phyloP scores from a whole-genome alignment of 2,797 vertebrate species.

The Leptodactylus fallax region DNA sequence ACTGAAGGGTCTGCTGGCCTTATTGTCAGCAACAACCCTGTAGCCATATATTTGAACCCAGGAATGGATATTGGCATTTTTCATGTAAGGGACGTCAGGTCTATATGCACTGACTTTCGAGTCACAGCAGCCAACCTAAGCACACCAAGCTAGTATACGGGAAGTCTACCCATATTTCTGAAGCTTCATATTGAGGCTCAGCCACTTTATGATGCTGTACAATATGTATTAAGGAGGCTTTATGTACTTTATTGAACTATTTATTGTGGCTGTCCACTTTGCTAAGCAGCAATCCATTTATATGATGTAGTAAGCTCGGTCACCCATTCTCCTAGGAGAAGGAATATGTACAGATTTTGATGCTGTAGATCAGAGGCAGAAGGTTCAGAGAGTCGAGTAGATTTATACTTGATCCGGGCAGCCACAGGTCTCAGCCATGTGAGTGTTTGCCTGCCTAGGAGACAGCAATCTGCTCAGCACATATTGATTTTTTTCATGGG shows the following conservation, averaged over 20 bases:
- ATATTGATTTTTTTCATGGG: slow-evolving; percentile 27
- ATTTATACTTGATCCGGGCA: not conserved
- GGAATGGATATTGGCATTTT: too few species aligned
- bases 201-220: not conserved
- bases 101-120: too few species aligned
- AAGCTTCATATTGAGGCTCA: not conserved
- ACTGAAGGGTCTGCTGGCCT: too few species aligned
- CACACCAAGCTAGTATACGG: too few species aligned
- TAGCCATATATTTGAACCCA: too few species aligned
- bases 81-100: too few species aligned
- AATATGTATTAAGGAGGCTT: not conserved
- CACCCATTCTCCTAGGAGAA: not conserved
- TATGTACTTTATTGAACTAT: not conserved
- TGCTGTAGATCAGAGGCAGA: not conserved
- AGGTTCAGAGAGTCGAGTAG: not conserved
- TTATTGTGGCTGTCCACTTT: too few species aligned
- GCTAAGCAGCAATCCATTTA: too few species aligned
- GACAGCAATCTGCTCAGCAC: slow-evolving; percentile 1
- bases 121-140: too few species aligned
- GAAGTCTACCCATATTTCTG: too few species aligned
- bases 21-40: too few species aligned
- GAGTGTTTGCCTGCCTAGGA: not conserved
- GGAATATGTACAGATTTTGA: not conserved
- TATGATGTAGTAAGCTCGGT: not conserved
- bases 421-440: not conserved